Evolutionary conservation across 2,113 vertebrate species (phyloP).

Genomic region (Clarias macrocephalus): DNA sequence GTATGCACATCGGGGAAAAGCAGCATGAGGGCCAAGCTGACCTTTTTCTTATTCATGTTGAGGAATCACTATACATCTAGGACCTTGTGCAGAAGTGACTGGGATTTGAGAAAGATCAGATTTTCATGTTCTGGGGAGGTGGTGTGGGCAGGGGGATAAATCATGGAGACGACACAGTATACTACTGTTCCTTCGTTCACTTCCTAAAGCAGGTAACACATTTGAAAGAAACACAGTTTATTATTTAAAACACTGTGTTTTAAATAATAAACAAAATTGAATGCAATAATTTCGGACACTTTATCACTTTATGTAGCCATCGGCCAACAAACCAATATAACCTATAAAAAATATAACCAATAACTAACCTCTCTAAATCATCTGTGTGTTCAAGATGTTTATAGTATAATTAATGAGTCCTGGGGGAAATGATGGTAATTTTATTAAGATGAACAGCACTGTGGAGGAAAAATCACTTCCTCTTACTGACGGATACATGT

Average conservation of each 20-base stretch:
- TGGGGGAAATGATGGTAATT: not conserved
- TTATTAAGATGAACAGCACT: not conserved
- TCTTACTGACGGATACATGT: not conserved
- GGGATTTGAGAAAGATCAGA: not conserved
- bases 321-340: too few relatives aligned
- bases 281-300: not conserved
- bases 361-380: not conserved
- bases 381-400: not conserved
- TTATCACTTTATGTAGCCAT: not conserved
- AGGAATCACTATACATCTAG: not conserved
- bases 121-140: not conserved
- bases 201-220: too few relatives aligned
- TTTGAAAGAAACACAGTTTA: too few relatives aligned
- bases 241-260: too few relatives aligned
- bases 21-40: not conserved
- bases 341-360: not conserved
- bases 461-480: constrained; percentile 4
- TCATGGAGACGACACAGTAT: too few relatives aligned
- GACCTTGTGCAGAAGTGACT: not conserved
- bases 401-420: not conserved
- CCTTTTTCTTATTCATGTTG: not conserved
- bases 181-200: too few relatives aligned
- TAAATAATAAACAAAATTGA: not conserved
- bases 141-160: too few relatives aligned
- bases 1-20: not conserved